Evolutionary conservation across 2,888 invertebrate genomes (phyloP).

Genomic region (Synergus umbraculus): DNA sequence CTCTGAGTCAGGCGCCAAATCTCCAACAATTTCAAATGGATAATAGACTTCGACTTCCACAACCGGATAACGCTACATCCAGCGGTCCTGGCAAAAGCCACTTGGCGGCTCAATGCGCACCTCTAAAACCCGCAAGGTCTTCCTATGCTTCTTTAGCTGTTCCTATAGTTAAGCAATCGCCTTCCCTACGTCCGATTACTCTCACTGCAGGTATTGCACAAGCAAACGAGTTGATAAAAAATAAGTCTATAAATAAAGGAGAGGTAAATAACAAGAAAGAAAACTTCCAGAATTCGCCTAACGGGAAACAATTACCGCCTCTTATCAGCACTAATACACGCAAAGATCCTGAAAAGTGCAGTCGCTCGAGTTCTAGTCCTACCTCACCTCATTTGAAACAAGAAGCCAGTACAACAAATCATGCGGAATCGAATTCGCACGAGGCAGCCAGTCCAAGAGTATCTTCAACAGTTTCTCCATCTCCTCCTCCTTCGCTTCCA

Average conservation of each 20-base stretch:
- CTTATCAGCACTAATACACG: background rate
- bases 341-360: conserved; percentile 1
- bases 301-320: conserved; percentile 46
- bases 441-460: conserved; percentile 68
- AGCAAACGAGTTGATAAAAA: conserved; percentile 45
- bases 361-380: conserved; percentile 25
- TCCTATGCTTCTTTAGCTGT: conserved; percentile 66
- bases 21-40: conserved; percentile 67
- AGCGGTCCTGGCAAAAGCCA: conserved; percentile 61
- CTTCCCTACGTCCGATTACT: conserved; percentile 11
- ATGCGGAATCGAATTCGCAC: conserved; percentile 49
- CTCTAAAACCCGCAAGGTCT: conserved; percentile 66
- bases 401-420: conserved; percentile 36
- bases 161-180: conserved; percentile 64
- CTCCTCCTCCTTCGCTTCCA: conserved; percentile 62
- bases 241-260: conserved; percentile 39
- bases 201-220: background rate
- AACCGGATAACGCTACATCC: conserved; percentile 32
- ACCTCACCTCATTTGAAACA: conserved; percentile 12
- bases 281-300: conserved; percentile 30
- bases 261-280: conserved; percentile 35
- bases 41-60: conserved; percentile 56
- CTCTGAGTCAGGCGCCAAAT: conserved; percentile 63
- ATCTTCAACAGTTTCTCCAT: conserved; percentile 69
- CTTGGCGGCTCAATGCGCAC: conserved; percentile 70